Base-by-base conservation (phyloP, 1,140 invertebrate genomes). In the Oscheius sp. region DNA sequence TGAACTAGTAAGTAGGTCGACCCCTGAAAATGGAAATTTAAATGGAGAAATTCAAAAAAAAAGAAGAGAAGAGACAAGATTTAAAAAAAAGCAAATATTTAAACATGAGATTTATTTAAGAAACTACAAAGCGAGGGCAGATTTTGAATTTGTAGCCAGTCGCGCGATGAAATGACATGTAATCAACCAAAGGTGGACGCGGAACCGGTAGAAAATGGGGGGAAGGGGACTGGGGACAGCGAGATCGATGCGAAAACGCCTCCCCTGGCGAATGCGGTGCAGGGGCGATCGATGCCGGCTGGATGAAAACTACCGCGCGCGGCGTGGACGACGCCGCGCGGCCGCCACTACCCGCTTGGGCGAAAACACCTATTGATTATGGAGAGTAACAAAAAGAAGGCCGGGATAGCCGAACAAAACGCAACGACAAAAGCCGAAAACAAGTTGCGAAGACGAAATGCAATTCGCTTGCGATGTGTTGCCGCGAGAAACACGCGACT, bases 211-310 rank as follows among this genome's bases (percentile, higher is more conserved):
- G 7, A 55, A 55, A 55, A 55, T 20, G 15, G 49, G 49, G 28
- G 23, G 49, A 55, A 55, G 49, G 28, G 7, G 23, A 23, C 49
- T 55, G 49, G 38, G 28, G 49, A 55, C 49, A 7, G 49, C 49
- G 7, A 23, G 49, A 55, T 55, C 49, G 49, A 55, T 55, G 49
- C 28, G 49, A 55, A 55, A 55, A 55, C 49, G 49, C 49, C 49
- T 55, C 49, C 23, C 49, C 7, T n/a, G n/a, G n/a, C n/a, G n/a
- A n/a, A n/a, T n/a, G 23, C 49, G 28, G 7, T 26, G 15, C 49
- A 55, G 49, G 49, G 23, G 49, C 49, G 49, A 55, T 55, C 49
- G 49, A 55, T 55, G 15, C n/a, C n/a, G 15, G 7, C 23, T 55
- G 28, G 49, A 55, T 55, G 49, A 23, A 55, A 55, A 55, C 49